A percentile compares a stretch with the other conserved stretches of the same genome.
These are phyloP conservation scores for Tuta absoluta DNA, from an alignment of 2,888 invertebrate species.

Conservation along the genomic window DNA sequence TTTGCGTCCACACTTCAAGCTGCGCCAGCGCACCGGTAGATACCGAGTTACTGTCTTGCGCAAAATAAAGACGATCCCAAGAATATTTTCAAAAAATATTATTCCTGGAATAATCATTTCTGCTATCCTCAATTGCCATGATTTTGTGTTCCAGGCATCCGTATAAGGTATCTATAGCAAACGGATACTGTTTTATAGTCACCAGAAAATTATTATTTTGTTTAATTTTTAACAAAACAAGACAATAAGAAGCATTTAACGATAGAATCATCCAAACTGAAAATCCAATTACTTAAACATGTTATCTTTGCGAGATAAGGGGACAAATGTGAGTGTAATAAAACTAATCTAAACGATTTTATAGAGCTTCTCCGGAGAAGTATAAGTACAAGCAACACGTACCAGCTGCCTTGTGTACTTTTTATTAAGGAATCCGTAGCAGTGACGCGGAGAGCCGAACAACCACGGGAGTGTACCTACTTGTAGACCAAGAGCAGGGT, in stretches of 20 bases:
- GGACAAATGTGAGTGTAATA: constrained; percentile 47
- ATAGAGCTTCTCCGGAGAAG: constrained; percentile 55
- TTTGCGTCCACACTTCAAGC: constrained; percentile 29
- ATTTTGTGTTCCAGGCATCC: too few relatives aligned
- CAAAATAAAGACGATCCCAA: constrained; percentile 35
- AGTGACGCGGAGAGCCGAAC: constrained; percentile 60
- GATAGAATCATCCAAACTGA: neutral
- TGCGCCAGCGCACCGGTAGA: neutral
- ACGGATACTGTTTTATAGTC: too few relatives aligned
- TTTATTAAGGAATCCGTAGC: constrained; percentile 77
- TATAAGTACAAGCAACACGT: constrained; percentile 56
- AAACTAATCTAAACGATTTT: constrained; percentile 60
- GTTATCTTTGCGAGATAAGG: constrained; percentile 6
- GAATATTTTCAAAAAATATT: too few relatives aligned
- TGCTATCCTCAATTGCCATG: too few relatives aligned
- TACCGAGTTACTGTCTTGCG: constrained; percentile 33
- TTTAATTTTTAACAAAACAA: too few relatives aligned
- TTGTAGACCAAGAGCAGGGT: constrained; percentile 35
- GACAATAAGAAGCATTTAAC: too few relatives aligned
- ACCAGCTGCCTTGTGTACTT: constrained; percentile 69
- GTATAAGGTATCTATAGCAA: too few relatives aligned
- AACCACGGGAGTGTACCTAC: constrained; percentile 56
- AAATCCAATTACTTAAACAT: constrained; percentile 7
- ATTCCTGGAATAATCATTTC: too few relatives aligned
- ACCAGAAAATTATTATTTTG: too few relatives aligned